Evolutionary conservation across 2,888 invertebrate genomes (phyloP).

Genomic region (Mimachlamys varia): DNA sequence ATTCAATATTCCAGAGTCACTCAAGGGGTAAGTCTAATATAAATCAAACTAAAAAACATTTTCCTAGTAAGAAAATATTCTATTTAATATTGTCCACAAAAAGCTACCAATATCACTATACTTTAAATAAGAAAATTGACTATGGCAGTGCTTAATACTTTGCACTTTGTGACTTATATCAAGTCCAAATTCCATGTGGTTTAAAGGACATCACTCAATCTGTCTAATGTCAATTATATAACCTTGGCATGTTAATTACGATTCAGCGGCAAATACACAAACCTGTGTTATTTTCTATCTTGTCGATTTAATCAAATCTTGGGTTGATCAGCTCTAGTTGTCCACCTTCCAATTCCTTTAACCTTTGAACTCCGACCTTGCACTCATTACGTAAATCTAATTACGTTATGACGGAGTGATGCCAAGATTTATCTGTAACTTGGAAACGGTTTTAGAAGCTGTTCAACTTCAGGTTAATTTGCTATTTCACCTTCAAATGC

Average conservation of each 20-base stretch:
- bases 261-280: background rate
- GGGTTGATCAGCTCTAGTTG: background rate
- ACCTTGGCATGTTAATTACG: background rate
- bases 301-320: background rate
- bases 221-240: background rate
- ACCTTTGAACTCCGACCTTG: background rate
- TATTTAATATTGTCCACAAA: too few relatives aligned
- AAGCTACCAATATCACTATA: too few relatives aligned
- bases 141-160: background rate
- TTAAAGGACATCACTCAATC: background rate
- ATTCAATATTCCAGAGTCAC: too few relatives aligned
- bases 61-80: too few relatives aligned
- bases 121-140: background rate
- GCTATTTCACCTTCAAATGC: background rate
- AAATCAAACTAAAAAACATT: too few relatives aligned
- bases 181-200: background rate
- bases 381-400: background rate
- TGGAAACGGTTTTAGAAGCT: background rate
- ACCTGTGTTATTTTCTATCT: background rate
- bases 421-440: background rate
- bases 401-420: background rate
- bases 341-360: background rate
- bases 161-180: background rate
- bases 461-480: conserved; percentile 1
- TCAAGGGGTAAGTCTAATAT: too few relatives aligned